Percentiles rank a stretch among this genome's conserved stretches.
Evolutionary conservation across 2,797 vertebrate genomes (phyloP).

Genomic region (Otolemur crassicaudatus): DNA sequence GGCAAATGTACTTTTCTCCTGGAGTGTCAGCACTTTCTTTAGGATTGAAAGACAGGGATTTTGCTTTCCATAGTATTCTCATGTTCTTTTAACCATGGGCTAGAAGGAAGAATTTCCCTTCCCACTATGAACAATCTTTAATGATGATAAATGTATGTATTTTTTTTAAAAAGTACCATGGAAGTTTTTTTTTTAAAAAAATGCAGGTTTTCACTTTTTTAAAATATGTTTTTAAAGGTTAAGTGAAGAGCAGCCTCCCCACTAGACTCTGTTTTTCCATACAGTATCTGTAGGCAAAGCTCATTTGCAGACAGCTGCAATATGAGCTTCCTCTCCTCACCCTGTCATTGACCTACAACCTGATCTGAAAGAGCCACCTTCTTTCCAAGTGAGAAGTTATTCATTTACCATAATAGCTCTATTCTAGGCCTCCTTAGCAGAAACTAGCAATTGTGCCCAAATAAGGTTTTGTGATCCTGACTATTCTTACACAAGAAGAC

Average conservation of each 20-base stretch:
- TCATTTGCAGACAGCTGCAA: conserved; percentile 86
- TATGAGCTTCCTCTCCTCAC: conserved; percentile 79
- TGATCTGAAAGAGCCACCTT: conserved; percentile 85
- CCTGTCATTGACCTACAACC: conserved; percentile 86
- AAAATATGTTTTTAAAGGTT: conserved; percentile 38
- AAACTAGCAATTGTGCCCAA: conserved; percentile 82
- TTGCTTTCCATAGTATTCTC: not conserved
- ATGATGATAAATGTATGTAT: not conserved
- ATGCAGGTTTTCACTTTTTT: not conserved
- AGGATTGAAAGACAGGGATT: not conserved
- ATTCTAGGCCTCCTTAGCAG: conserved; percentile 81
- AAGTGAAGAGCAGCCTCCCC: conserved; percentile 34
- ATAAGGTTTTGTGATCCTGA: conserved; percentile 75
- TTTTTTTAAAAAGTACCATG: not conserved
- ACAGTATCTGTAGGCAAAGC: conserved; percentile 71
- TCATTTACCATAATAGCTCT: conserved; percentile 84
- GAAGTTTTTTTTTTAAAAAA: not conserved
- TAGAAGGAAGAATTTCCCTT: not conserved
- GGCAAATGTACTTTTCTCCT: not conserved
- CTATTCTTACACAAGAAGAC: conserved; percentile 59
- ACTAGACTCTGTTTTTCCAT: conserved; percentile 36
- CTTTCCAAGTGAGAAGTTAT: conserved; percentile 86
- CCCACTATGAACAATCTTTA: not conserved
- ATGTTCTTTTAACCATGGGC: not conserved
- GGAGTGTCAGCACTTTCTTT: not conserved